These are phyloP conservation scores for Plotosus lineatus DNA, from an alignment of 2,113 vertebrate species.

Conservation along the genomic window DNA sequence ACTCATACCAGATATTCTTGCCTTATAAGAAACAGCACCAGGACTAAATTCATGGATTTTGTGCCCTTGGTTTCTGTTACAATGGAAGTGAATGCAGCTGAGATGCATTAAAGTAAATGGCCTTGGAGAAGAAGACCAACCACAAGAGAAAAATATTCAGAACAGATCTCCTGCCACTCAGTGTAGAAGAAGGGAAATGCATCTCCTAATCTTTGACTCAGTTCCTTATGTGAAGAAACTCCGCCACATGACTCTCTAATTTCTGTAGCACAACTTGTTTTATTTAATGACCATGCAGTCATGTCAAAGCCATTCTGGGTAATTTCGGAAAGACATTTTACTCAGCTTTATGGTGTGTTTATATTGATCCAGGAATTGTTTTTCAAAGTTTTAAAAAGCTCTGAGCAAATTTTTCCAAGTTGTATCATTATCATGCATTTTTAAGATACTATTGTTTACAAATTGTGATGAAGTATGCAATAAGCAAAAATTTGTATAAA, in stretches of 20 bases:
- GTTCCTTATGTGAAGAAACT: slow-evolving; percentile 38
- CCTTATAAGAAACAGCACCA: slow-evolving; percentile 74
- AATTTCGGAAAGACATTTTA: slow-evolving; percentile 28
- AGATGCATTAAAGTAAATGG: slow-evolving; percentile 74
- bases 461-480: slow-evolving; percentile 2
- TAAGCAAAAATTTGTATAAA: not conserved
- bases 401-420: not conserved
- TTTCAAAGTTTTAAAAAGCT: slow-evolving; percentile 9
- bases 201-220: slow-evolving; percentile 50
- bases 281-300: slow-evolving; percentile 37
- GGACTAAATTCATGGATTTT: slow-evolving; percentile 62
- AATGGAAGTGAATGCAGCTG: slow-evolving; percentile 75
- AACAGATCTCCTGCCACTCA: slow-evolving; percentile 72
- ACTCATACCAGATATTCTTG: slow-evolving; percentile 75
- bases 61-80: slow-evolving; percentile 68
- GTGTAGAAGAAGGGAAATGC: slow-evolving; percentile 64
- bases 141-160: slow-evolving; percentile 70
- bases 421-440: not conserved
- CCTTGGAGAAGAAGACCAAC: slow-evolving; percentile 74
- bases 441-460: slow-evolving; percentile 24
- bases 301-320: not conserved
- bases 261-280: slow-evolving; percentile 37
- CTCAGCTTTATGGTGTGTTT: not conserved
- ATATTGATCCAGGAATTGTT: not conserved
- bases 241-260: slow-evolving; percentile 40